Base-by-base conservation (phyloP, 2,888 invertebrate genomes). In the Hypsopygia costalis region DNA sequence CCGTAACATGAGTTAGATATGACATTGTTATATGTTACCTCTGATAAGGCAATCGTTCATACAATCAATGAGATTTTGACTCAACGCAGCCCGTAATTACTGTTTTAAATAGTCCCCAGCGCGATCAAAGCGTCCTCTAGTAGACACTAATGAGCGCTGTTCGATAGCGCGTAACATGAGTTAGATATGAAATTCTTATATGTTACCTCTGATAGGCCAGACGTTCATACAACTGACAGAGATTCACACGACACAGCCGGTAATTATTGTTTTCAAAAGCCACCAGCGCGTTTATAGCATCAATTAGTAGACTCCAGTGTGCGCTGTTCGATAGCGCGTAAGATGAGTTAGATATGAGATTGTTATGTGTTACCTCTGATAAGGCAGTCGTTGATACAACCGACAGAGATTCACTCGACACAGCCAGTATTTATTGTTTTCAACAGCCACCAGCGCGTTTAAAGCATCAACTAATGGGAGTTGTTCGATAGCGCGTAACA, bases 31-130 rank as follows among this genome's bases (percentile, higher is more conserved):
- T n/a, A n/a, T n/a, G n/a, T n/a, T n/a, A 89, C 88, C 69, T 83
- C 30, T 72, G 65, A 65, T 82, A 87, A 0, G 86, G 86, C 43
- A 88, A 41, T 32, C 65, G 80, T 50, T 85, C 82, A 47, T 88
- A 89, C 25, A 87, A 48, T 49, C 66, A 71, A 34, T 82, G n/a
- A 86, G 3, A 79, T 52, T 50, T 87, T 83, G 52, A 96, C 94
- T 86, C 94, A 94, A 33, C 97, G 94, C 35, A 97, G 85, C 94
- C 97, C 97, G 74, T 97, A 97, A 0, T 93, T 92, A 73, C 95
- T 95, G 30, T 87, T 82, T 41, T 92, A 91, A 1, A 95, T 86
- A 16, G 81, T 74, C 6, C 94, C 90, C 4, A 96, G 76, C 11
- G 90, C 77, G 46, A 92, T 90, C 33, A 96, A 71, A 3, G 93